Evolutionary conservation across 2,888 invertebrate species (phyloP), one percentile per base, ranked within the genome.

Genomic region (Zaprionus lineosus): DNA sequence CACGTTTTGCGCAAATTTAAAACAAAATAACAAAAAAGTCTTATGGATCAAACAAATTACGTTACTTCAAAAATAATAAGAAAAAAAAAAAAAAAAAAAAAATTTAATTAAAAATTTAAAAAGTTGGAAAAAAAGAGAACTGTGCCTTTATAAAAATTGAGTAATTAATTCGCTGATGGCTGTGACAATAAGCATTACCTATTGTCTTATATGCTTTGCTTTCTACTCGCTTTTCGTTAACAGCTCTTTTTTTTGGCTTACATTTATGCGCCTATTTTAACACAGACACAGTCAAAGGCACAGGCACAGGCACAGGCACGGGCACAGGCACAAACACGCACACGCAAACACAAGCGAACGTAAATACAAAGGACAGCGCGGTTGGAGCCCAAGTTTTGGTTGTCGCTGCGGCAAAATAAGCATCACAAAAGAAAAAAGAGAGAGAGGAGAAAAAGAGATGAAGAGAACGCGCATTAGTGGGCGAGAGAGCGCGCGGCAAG

Each of bases 331-430:
- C 39, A 41, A 31, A 29, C 39, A 46, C 34, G 24, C 18, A 21
- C 14, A 52, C 11, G 46, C 11, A 52, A 18, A 43, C 47, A 19
- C 40, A 46, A 26, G 44, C n/a, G 16, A 16, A 53, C 37, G 51
- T 33, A 60, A 36, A 14, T 48, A 53, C 33, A 70, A 83, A 81
- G 84, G 84, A 77, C 63, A 61, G 74, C 47, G 63, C 74, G 75
- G 60, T 78, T 76, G 84, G 71, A 70, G 74, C 82, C 55, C 43
- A 73, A 55, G 61, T 53, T 73, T 71, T 64, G 58, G 47, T 34
- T 62, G 52, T 37, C 37, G 53, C 53, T 62, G 69, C 67, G 67
- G 41, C 52, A 47, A 55, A 74, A 60, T 52, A 52, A 68, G 75
- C 76, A 48, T 28, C 67, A 59, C 63, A 62, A 62, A 58, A 57